phyloP scores from a whole-genome alignment of 2,113 vertebrate genomes.

The Hippocampus guttulatus region DNA sequence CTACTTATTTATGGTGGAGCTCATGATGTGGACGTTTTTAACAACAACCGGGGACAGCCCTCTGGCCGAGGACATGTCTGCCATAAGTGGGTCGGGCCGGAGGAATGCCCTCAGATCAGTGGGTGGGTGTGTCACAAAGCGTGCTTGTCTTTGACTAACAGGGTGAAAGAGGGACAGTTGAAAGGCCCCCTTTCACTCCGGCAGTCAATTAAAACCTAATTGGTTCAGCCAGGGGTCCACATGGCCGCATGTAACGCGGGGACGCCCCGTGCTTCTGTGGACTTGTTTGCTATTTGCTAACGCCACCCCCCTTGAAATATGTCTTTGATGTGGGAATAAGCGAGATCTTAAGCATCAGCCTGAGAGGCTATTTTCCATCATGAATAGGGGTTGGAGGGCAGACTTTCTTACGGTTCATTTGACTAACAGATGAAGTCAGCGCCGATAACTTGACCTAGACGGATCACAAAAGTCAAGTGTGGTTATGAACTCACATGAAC shows the following conservation, averaged over 20 bases:
- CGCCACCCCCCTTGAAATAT: conserved; percentile 21
- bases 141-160: conserved; percentile 68
- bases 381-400: conserved; percentile 20
- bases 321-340: conserved; percentile 44
- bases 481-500: conserved; percentile 10
- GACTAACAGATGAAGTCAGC: conserved; percentile 13
- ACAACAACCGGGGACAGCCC: conserved; percentile 30
- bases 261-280: conserved; percentile 36
- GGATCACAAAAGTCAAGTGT: conserved; percentile 12
- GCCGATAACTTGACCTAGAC: neutral
- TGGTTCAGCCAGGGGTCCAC: conserved; percentile 41
- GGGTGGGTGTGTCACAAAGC: conserved; percentile 59
- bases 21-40: conserved; percentile 32
- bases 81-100: conserved; percentile 43
- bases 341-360: conserved; percentile 20
- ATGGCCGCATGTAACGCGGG: conserved; percentile 29
- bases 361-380: conserved; percentile 12
- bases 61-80: conserved; percentile 14
- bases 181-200: conserved; percentile 50
- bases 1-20: conserved; percentile 29
- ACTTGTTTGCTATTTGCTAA: conserved; percentile 27
- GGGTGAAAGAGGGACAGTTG: conserved; percentile 54
- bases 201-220: conserved; percentile 54
- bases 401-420: conserved; percentile 31
- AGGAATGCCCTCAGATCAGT: conserved; percentile 50